These are phyloP conservation scores for Noctua janthe DNA, from an alignment of 2,888 invertebrate species.

Conservation along the genomic window DNA sequence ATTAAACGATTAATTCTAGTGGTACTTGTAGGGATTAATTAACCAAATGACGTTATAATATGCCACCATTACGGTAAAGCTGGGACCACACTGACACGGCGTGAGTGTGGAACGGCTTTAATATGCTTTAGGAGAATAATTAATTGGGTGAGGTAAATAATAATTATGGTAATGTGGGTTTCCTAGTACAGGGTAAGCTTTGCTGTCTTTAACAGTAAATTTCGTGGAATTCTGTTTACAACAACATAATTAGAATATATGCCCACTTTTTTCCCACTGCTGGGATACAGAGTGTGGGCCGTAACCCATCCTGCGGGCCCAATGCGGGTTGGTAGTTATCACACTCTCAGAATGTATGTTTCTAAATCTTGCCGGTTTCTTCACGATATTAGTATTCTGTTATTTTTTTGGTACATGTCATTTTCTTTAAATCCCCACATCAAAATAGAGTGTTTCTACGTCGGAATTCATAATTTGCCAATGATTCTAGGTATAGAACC, in stretches of 20 bases:
- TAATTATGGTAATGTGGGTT: not conserved
- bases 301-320: not conserved
- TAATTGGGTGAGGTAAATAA: not conserved
- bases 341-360: no score
- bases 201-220: not conserved
- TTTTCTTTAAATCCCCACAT: no score
- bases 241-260: not conserved
- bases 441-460: not conserved
- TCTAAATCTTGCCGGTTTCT: no score
- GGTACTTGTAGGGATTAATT: constrained; percentile 49
- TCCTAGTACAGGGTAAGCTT: not conserved
- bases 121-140: constrained; percentile 25
- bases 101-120: constrained; percentile 3
- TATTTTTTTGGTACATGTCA: not conserved
- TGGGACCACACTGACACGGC: constrained; percentile 8
- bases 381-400: no score
- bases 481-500: not conserved
- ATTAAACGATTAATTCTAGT: constrained; percentile 20
- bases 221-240: not conserved
- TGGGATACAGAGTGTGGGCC: not conserved
- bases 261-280: not conserved
- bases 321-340: no score
- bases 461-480: not conserved
- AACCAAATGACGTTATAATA: constrained; percentile 57
- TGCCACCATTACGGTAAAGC: constrained; percentile 36